A percentile compares a stretch with the other conserved stretches of the same genome.
Conservation (phyloP, 2,797 vertebrate genomes). For the Ispidina lecontei region DNA sequence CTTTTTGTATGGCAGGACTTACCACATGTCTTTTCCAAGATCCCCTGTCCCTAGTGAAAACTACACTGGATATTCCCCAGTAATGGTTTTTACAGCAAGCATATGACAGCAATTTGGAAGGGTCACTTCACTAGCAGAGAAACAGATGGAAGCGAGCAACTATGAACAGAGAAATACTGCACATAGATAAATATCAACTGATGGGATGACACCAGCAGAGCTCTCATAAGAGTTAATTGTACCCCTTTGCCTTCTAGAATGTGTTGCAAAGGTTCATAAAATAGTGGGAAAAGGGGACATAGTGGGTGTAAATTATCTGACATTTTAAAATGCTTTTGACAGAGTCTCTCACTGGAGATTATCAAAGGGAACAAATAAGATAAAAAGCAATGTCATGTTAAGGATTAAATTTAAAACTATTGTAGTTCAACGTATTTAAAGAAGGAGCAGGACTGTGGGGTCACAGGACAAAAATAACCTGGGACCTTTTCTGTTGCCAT, state of each 20-base stretch:
- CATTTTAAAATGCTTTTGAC: constrained; percentile 45
- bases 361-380: constrained; percentile 46
- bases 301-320: constrained; percentile 36
- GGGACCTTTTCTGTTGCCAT: not conserved
- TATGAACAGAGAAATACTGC: not conserved
- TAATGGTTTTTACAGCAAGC: not conserved
- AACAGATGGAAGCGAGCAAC: constrained; percentile 30
- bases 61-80: not conserved
- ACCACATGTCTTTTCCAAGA: not conserved
- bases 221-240: not conserved
- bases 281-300: constrained; percentile 15
- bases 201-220: constrained; percentile 16
- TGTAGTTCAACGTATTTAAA: not conserved
- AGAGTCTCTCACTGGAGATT: constrained; percentile 10
- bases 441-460: not conserved
- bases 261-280: constrained; percentile 27
- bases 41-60: not conserved
- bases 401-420: constrained; percentile 30
- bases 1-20: not conserved
- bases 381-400: not conserved
- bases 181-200: constrained; percentile 8
- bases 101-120: not conserved
- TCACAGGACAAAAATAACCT: constrained; percentile 23
- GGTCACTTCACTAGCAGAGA: not conserved
- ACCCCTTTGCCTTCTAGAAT: not conserved